Conservation (phyloP, 1,140 invertebrate species). For the Drosophila punjabiensis region DNA sequence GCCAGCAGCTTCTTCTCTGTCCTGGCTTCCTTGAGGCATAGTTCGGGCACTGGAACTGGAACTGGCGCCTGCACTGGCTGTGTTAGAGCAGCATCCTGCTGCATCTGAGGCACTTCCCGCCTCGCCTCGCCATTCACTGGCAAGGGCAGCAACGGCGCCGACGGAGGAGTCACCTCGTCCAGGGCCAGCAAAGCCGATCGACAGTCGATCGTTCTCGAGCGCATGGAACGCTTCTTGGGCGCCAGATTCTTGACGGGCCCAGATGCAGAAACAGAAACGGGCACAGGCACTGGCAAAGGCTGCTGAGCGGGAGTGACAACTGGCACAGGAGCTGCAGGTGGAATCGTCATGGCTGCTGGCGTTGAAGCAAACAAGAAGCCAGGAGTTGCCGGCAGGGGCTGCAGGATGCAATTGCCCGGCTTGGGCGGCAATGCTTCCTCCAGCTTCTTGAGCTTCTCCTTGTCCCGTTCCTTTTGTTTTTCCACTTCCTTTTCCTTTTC, state of each 20-base stretch:
- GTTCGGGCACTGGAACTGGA: neutral
- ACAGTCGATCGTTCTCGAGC: slow-evolving; percentile 75
- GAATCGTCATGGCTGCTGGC: neutral
- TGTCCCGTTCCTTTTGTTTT: neutral
- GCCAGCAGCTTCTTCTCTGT: neutral
- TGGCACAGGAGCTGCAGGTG: neutral
- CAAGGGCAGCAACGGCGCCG: neutral
- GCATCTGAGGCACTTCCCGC: neutral
- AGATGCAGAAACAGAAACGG: neutral
- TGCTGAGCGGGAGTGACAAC: neutral
- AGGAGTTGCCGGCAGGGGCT: neutral
- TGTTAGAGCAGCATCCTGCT: neutral
- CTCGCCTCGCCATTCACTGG: slow-evolving; percentile 20
- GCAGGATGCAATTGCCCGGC: slow-evolving; percentile 9
- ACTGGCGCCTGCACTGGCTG: neutral
- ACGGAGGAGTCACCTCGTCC: slow-evolving; percentile 1
- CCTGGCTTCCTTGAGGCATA: neutral
- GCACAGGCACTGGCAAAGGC: neutral
- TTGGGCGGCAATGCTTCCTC: neutral
- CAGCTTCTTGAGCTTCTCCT: slow-evolving; percentile 28
- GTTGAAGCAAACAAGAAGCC: neutral
- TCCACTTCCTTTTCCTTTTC: slow-evolving; percentile 4
- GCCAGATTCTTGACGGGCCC: slow-evolving; percentile 39
- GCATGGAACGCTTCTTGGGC: slow-evolving; percentile 73
- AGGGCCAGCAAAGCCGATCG: slow-evolving; percentile 44